Percentiles rank a stretch among this genome's conserved stretches.
Evolutionary conservation across 2,797 vertebrate genomes (phyloP).

Genomic region (Tokudaia tokunoshimensis): DNA sequence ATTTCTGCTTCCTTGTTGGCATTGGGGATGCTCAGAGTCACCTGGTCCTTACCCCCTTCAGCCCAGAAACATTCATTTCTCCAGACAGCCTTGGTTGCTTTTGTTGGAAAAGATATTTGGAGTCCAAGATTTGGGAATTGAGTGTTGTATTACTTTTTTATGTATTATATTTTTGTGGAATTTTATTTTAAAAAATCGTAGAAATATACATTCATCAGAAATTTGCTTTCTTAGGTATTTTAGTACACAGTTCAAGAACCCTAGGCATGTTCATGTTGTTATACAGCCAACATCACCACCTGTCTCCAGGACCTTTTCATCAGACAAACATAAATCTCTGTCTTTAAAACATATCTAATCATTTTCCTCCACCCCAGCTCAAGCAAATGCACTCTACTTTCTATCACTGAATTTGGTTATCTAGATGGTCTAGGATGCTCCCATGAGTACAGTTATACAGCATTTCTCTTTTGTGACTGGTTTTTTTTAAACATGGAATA

Average conservation of each 20-base stretch:
- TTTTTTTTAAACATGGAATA: background rate
- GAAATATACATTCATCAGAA: background rate
- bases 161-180: background rate
- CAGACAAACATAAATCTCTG: background rate
- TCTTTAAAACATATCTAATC: background rate
- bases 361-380: background rate
- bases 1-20: background rate
- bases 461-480: constrained; percentile 23
- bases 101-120: background rate
- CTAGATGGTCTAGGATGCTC: background rate
- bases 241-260: background rate
- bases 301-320: background rate
- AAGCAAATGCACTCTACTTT: background rate
- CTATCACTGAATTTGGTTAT: background rate
- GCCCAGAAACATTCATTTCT: background rate
- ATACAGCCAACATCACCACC: background rate
- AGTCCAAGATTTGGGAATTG: background rate
- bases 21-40: background rate
- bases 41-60: background rate
- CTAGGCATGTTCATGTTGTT: background rate
- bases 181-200: background rate
- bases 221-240: background rate
- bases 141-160: background rate
- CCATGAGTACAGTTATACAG: background rate
- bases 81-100: background rate